phyloP scores from a whole-genome alignment of 2,888 invertebrate genomes.

The Drosophila kokeensis region DNA sequence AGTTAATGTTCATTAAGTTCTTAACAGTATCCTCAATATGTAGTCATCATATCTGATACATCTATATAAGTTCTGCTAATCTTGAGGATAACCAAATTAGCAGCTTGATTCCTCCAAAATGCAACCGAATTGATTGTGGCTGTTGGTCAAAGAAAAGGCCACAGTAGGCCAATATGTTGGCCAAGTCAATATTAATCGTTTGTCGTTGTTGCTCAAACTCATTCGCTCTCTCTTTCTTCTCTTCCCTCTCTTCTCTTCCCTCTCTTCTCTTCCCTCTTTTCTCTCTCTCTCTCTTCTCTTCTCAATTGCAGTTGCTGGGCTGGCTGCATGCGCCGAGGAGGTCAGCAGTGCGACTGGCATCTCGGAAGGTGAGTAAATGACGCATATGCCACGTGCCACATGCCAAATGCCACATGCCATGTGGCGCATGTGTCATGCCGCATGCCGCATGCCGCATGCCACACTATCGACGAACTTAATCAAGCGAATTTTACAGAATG shows the following conservation, averaged over 20 bases:
- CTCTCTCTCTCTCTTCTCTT: neutral
- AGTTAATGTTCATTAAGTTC: neutral
- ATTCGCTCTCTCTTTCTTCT: neutral
- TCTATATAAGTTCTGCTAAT: neutral
- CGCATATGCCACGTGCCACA: slow-evolving; percentile 23
- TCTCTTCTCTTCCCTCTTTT: no score
- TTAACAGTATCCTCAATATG: slow-evolving; percentile 6
- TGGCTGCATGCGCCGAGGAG: slow-evolving; percentile 80
- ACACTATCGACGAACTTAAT: slow-evolving; percentile 33
- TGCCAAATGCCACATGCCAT: slow-evolving; percentile 13
- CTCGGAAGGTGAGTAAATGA: slow-evolving; percentile 81
- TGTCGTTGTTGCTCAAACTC: slow-evolving; percentile 17
- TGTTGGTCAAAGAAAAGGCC: slow-evolving; percentile 26
- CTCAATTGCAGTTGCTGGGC: slow-evolving; percentile 75
- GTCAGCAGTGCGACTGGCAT: slow-evolving; percentile 76
- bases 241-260: no score
- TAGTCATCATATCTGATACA: neutral
- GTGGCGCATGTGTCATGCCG: slow-evolving; percentile 25
- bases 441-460: slow-evolving; percentile 14
- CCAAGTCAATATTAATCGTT: slow-evolving; percentile 37
- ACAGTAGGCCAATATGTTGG: slow-evolving; percentile 9
- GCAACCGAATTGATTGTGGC: slow-evolving; percentile 21
- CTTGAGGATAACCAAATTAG: neutral
- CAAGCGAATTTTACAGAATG: slow-evolving; percentile 77
- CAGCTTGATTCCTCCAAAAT: slow-evolving; percentile 2